These are phyloP conservation scores for Eptatretus atami DNA, from an alignment of 2,797 vertebrate genomes.

Conservation along the genomic window DNA sequence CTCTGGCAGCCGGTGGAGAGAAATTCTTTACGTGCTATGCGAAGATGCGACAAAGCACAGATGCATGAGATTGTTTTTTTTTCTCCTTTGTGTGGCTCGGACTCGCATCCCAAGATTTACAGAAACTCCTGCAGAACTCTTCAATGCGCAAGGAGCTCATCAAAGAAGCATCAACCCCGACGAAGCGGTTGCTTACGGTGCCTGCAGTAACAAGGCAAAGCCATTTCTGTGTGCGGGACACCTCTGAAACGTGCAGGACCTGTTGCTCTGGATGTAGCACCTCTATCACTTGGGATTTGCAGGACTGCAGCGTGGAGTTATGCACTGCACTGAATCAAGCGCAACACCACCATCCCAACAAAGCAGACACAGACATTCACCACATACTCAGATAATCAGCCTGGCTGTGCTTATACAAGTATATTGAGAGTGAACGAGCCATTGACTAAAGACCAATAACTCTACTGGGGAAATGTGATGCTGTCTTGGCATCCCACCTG, in stretches of 20 bases:
- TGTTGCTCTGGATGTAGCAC: conserved; percentile 7
- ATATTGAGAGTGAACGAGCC: conserved; percentile 30
- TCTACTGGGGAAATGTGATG: conserved; percentile 37
- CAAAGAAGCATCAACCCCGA: conserved; percentile 13
- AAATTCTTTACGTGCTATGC: conserved; percentile 24
- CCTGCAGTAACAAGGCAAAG: conserved; percentile 8
- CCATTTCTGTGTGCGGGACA: conserved; percentile 9
- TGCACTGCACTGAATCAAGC: conserved; percentile 6
- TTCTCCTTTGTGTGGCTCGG: conserved; percentile 30
- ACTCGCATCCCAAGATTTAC: conserved; percentile 37
- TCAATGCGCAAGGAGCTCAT: conserved; percentile 33
- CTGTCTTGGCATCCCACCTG: conserved; percentile 32
- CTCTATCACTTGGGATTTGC: conserved; percentile 6
- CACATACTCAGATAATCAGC: conserved; percentile 7
- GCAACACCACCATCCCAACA: conserved; percentile 7
- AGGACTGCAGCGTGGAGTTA: conserved; percentile 5
- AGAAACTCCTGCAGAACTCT: conserved; percentile 34
- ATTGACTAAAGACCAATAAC: conserved; percentile 9
- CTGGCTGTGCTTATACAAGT: conserved; percentile 15
- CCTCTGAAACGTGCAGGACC: conserved; percentile 6
- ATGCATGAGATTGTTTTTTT: conserved; percentile 36
- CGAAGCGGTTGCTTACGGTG: conserved; percentile 11
- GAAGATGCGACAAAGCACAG: conserved; percentile 31
- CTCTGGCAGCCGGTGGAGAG: conserved; percentile 34
- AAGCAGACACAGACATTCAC: conserved; percentile 5